Conservation (phyloP, 2,113 vertebrate species). For the Myotis brandtii region DNA sequence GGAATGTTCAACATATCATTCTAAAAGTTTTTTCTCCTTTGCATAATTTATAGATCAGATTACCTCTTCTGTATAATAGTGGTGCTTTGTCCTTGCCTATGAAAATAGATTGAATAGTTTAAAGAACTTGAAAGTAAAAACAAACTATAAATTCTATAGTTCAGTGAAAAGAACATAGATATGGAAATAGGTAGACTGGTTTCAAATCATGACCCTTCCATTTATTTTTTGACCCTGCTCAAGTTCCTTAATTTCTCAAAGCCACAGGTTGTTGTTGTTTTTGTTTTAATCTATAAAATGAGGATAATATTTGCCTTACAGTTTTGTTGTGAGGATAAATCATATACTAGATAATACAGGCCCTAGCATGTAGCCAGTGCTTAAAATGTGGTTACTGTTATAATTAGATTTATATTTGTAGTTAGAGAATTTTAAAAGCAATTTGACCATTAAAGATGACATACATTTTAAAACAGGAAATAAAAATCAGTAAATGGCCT, state of each 20-base stretch:
- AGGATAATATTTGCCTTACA: not conserved
- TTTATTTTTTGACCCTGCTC: not conserved
- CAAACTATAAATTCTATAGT: not conserved
- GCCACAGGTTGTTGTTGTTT: not conserved
- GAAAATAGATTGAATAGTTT: constrained; percentile 38
- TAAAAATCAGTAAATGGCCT: not conserved
- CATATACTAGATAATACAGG: not conserved
- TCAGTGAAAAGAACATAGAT: not conserved
- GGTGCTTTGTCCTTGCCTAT: not conserved
- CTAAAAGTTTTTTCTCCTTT: constrained; percentile 13
- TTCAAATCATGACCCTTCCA: not conserved
- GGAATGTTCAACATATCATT: not conserved
- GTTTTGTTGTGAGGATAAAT: not conserved
- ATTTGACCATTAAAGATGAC: not conserved
- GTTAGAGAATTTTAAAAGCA: not conserved
- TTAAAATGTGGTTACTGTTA: not conserved
- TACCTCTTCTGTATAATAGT: constrained; percentile 27
- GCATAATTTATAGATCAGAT: constrained; percentile 51
- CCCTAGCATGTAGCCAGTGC: not conserved
- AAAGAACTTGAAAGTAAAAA: constrained; percentile 43
- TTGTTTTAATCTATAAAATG: not conserved
- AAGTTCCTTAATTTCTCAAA: not conserved
- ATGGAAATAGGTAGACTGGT: not conserved
- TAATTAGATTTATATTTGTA: not conserved
- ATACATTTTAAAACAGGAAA: not conserved